Evolutionary conservation across 2,797 vertebrate species (phyloP).

Genomic region (Lacerta agilis): DNA sequence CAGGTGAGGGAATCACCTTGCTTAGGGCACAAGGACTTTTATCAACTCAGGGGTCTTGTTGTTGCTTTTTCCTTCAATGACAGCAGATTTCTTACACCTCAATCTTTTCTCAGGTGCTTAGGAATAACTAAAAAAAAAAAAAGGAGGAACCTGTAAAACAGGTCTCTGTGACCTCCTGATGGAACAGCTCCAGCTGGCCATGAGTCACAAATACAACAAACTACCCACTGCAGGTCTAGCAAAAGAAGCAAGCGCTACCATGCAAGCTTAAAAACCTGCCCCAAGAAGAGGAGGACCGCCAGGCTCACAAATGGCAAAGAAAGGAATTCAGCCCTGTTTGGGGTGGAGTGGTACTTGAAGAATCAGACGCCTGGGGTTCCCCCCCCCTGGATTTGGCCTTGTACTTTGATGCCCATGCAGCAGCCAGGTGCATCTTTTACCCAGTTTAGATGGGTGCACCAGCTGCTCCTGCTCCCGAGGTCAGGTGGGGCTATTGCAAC

Average conservation of each 20-base stretch:
- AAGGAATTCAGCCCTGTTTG: background rate
- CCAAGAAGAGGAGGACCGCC: background rate
- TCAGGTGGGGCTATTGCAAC: background rate
- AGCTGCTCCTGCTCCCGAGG: background rate
- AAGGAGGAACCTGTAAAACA: conserved; percentile 27
- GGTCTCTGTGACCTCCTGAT: conserved; percentile 13
- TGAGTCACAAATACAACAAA: background rate
- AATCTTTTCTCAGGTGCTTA: background rate
- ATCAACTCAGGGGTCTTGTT: background rate
- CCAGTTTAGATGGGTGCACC: background rate
- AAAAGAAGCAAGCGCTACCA: background rate
- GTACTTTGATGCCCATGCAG: background rate
- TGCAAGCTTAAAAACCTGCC: background rate
- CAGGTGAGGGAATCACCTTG: background rate
- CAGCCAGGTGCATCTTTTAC: background rate
- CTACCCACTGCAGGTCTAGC: background rate
- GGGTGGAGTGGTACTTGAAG: background rate
- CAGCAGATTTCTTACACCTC: background rate
- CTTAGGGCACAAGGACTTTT: background rate
- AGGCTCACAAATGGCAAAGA: background rate
- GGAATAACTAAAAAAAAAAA: background rate
- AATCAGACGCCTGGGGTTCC: background rate
- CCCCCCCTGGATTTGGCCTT: background rate
- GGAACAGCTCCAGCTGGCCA: conserved; percentile 9
- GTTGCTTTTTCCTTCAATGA: background rate